These are phyloP conservation scores for Crocallis elinguaria DNA, from an alignment of 2,888 invertebrate genomes.

Conservation along the genomic window DNA sequence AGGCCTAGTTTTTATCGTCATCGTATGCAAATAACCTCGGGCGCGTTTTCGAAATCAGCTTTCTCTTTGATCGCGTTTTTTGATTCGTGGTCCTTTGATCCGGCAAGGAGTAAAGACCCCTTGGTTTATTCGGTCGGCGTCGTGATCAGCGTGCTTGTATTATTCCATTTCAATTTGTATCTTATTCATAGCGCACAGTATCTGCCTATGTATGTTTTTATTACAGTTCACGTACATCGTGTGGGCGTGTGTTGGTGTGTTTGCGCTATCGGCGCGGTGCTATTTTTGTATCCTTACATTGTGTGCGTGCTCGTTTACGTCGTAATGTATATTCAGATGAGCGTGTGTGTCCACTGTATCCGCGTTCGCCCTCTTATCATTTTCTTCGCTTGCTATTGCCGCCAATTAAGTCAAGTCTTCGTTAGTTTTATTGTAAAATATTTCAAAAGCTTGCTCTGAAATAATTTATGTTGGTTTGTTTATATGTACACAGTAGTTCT, in stretches of 20 bases:
- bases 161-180: conserved; percentile 75
- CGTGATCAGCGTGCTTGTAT: conserved; percentile 64
- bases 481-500: no score
- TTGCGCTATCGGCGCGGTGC: conserved; percentile 78
- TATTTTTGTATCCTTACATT: conserved; percentile 64
- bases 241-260: conserved; percentile 83
- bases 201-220: conserved; percentile 78
- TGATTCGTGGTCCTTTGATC: conserved; percentile 27
- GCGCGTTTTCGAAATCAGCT: conserved; percentile 56
- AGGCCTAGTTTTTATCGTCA: conserved; percentile 56
- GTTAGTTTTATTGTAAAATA: conserved; percentile 1
- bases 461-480: not conserved
- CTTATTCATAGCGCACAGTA: conserved; percentile 72
- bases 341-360: conserved; percentile 67
- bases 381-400: conserved; percentile 65
- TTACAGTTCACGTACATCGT: conserved; percentile 78
- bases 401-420: conserved; percentile 46
- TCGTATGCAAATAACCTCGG: conserved; percentile 53
- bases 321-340: conserved; percentile 38
- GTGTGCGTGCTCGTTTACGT: conserved; percentile 56
- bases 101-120: conserved; percentile 5
- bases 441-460: not conserved
- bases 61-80: conserved; percentile 53
- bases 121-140: conserved; percentile 47
- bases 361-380: conserved; percentile 77